phyloP scores from a whole-genome alignment of 1,140 invertebrate genomes.

The Ceratitis capitata region DNA sequence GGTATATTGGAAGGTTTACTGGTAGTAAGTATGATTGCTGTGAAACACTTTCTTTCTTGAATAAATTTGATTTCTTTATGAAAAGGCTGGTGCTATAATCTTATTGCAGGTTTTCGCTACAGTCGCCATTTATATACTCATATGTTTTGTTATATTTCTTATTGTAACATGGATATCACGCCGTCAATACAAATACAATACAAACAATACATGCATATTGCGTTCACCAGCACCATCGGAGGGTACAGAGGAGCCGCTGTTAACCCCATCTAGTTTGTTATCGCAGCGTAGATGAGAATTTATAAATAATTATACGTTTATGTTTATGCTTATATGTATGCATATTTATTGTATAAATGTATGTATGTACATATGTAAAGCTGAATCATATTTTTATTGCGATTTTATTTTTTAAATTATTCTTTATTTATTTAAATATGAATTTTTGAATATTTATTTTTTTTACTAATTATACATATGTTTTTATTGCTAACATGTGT shows the following conservation, averaged over 20 bases:
- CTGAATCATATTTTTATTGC: neutral
- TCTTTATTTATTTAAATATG: too few species aligned
- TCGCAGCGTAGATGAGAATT: slow-evolving; percentile 15
- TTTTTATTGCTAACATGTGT: too few species aligned
- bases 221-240: neutral
- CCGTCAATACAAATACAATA: neutral
- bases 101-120: slow-evolving; percentile 42
- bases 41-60: neutral
- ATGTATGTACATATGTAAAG: neutral
- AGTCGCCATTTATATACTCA: slow-evolving; percentile 40
- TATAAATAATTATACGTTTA: neutral
- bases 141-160: slow-evolving; percentile 43
- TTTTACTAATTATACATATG: too few species aligned
- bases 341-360: too few species aligned
- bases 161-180: slow-evolving; percentile 42
- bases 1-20: slow-evolving; percentile 28
- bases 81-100: slow-evolving; percentile 41
- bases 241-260: neutral
- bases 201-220: neutral
- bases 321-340: neutral
- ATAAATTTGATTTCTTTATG: slow-evolving; percentile 11
- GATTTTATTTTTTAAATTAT: neutral
- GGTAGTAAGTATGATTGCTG: slow-evolving; percentile 39
- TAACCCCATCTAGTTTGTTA: slow-evolving; percentile 39
- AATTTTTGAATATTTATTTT: too few species aligned